phyloP scores from a whole-genome alignment of 2,113 vertebrate genomes.

The Equus przewalskii region DNA sequence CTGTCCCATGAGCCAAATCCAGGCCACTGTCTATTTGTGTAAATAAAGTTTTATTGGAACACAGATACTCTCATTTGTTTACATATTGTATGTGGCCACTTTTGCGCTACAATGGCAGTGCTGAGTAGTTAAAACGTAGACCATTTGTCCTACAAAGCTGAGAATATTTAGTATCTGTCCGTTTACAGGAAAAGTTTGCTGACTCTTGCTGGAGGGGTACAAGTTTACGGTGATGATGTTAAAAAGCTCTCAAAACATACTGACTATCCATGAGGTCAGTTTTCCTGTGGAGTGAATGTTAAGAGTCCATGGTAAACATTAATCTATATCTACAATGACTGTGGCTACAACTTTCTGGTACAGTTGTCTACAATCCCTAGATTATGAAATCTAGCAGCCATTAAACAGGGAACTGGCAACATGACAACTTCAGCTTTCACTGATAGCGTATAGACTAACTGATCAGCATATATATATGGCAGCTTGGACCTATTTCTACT shows the following conservation, averaged over 20 bases:
- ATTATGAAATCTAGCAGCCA: neutral
- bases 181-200: neutral
- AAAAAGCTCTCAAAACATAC: neutral
- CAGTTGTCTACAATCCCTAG: neutral
- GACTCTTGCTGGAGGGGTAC: neutral
- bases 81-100: fast-evolving
- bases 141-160: neutral
- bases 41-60: neutral
- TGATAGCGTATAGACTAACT: neutral
- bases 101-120: neutral
- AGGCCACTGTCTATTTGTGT: neutral
- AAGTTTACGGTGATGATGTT: neutral
- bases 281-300: neutral
- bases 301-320: neutral
- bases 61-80: neutral
- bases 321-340: neutral
- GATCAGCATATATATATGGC: neutral
- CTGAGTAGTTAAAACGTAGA: neutral
- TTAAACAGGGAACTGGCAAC: neutral
- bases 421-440: neutral
- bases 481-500: neutral
- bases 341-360: neutral
- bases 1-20: neutral
- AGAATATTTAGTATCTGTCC: neutral
- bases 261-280: neutral